These are phyloP conservation scores for Ostrea denselamellosa DNA, from an alignment of 1,140 invertebrate species.

Conservation along the genomic window DNA sequence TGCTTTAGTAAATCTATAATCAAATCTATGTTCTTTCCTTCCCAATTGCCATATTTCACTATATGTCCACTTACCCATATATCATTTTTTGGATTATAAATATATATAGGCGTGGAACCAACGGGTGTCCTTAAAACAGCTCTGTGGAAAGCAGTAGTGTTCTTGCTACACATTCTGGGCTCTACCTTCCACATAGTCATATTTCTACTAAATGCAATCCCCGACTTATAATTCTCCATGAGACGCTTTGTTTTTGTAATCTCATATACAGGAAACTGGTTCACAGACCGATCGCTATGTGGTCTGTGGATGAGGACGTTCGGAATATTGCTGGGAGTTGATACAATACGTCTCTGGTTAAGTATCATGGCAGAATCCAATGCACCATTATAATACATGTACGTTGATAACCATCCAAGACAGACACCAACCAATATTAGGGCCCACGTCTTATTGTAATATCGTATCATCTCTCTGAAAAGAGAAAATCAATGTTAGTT, in stretches of 20 bases:
- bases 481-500: background rate
- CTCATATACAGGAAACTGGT: background rate
- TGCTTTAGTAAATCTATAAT: constrained; percentile 12
- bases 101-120: constrained; percentile 48
- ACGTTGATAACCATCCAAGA: background rate
- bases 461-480: background rate
- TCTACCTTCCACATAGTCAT: background rate
- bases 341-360: background rate
- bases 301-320: background rate
- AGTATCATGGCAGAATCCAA: background rate
- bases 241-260: background rate
- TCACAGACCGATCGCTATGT: background rate
- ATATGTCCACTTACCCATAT: constrained; percentile 40
- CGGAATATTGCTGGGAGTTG: background rate
- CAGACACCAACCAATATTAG: background rate
- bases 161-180: background rate
- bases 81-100: constrained; percentile 50
- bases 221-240: background rate
- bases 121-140: background rate
- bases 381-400: background rate
- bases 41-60: constrained; percentile 21
- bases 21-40: constrained; percentile 35
- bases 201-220: background rate
- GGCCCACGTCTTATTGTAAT: background rate
- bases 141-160: constrained; percentile 7